Evolutionary conservation across 1,140 invertebrate genomes (phyloP), one percentile per base, ranked within the genome.

Genomic region (Aphis craccivora): DNA sequence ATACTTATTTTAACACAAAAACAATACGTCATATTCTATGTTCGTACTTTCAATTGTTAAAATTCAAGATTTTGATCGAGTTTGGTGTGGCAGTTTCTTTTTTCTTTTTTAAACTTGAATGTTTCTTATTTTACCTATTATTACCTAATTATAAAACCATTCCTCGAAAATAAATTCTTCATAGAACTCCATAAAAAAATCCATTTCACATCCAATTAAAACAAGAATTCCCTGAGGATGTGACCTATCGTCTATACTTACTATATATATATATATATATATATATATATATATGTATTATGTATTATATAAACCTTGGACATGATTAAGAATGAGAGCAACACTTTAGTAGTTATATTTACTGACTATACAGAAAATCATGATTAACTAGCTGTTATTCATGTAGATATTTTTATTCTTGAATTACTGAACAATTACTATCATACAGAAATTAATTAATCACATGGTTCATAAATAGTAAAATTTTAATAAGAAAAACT

Each of bases 91-190:
- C 60, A 76, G 4, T 9, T 11, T 11, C n/a, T n/a, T n/a, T 8
- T 76, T 76, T 18, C 14, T 67, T 53, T 76, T 76, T n/a, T 14
- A n/a, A 76, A 76, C 60, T 76, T n/a, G 14, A 76, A 76, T n/a
- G 60, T 76, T 76, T 76, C 60, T 76, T 76, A 76, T 14, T n/a
- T 76, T 76, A 76, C n/a, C 60, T 76, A n/a, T n/a, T 76, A 76
- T 76, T 76, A n/a, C 60, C 60, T 76, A 76, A 76, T 76, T 76
- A 76, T 76, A 76, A 76, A 67, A 76, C n/a, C 60, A 76, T 76
- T 76, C 60, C 60, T 76, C 14, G 60, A n/a, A 76, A 76, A 76
- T 76, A 76, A 76, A 76, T 76, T 76, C 60, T 76, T 76, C 4
- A 20, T 14, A 76, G n/a, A 35, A n/a, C 11, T 30, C 60, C 30